phyloP scores from a whole-genome alignment of 2,797 vertebrate species.

The Neopelma chrysocephalum region DNA sequence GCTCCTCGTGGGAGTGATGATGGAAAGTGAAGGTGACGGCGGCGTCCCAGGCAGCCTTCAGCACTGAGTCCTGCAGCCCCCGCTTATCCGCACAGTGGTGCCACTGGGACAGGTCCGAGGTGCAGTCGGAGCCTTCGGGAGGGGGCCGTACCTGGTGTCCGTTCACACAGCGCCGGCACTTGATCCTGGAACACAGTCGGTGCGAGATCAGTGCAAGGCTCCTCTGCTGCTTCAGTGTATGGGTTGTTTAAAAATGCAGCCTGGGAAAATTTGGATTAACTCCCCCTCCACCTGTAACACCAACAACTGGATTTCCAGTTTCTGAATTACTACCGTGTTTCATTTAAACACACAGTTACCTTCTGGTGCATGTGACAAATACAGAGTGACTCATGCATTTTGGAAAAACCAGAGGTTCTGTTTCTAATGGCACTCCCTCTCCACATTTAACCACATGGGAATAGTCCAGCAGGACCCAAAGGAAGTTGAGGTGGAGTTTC shows the following conservation, averaged over 20 bases:
- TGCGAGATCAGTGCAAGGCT: background rate
- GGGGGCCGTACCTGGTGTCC: conserved; percentile 84
- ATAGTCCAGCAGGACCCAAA: background rate
- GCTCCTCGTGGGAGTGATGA: conserved; percentile 91
- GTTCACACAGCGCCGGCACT: conserved; percentile 90
- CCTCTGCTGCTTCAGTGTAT: rapidly evolving
- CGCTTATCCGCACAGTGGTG: conserved; percentile 88
- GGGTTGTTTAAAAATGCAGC: background rate
- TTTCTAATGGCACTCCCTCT: background rate
- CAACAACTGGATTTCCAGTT: background rate
- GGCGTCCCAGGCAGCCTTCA: conserved; percentile 91
- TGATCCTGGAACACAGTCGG: conserved; percentile 80
- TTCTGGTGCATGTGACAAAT: background rate
- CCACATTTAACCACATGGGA: background rate
- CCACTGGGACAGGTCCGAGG: conserved; percentile 94
- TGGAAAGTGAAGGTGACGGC: conserved; percentile 92
- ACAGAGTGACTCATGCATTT: background rate
- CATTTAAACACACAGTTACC: background rate
- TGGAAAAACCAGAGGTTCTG: background rate
- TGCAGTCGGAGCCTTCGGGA: conserved; percentile 86
- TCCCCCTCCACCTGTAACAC: background rate
- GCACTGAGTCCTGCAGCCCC: conserved; percentile 86
- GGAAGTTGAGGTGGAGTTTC: background rate
- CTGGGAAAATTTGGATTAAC: background rate
- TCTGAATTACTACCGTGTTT: background rate